Evolutionary conservation across 2,797 vertebrate genomes (phyloP).

Genomic region (Microhierax caerulescens): DNA sequence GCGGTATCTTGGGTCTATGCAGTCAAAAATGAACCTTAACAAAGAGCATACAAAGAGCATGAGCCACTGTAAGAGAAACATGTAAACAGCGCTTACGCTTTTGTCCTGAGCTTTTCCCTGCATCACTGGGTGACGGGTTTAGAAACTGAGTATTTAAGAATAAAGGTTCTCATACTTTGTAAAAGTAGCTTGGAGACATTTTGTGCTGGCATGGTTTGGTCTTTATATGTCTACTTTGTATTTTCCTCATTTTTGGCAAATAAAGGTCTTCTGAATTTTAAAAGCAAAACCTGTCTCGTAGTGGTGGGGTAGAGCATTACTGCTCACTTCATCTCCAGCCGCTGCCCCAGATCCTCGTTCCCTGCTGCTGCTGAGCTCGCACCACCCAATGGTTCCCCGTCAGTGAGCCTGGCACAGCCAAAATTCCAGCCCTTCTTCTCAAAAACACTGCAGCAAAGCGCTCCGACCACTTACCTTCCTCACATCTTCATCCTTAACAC

Average conservation of each 20-base stretch:
- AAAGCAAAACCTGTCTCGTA: background rate
- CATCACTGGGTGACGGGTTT: background rate
- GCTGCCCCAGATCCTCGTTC: background rate
- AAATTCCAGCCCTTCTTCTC: background rate
- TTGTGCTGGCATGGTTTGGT: slow-evolving; percentile 70
- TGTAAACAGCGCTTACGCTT: background rate
- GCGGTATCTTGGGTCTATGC: slow-evolving; percentile 1
- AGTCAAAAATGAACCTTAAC: slow-evolving; percentile 13
- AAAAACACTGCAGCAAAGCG: background rate
- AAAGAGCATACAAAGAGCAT: background rate
- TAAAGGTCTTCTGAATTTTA: slow-evolving; percentile 63
- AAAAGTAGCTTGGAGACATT: slow-evolving; percentile 27
- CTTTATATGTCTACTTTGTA: slow-evolving; percentile 56
- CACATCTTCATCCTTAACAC: background rate
- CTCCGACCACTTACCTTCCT: background rate
- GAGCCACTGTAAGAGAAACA: background rate
- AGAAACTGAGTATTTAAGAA: slow-evolving; percentile 18
- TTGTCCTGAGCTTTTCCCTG: slow-evolving; percentile 5
- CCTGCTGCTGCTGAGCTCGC: background rate
- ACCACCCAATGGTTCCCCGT: background rate
- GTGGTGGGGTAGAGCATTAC: background rate
- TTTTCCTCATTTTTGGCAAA: slow-evolving; percentile 67
- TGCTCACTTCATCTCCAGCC: background rate
- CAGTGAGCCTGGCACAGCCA: background rate
- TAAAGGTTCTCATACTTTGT: slow-evolving; percentile 69